Evolutionary conservation across 2,113 vertebrate genomes (phyloP), one percentile per base, ranked within the genome.

Genomic region (Grantiella picta): DNA sequence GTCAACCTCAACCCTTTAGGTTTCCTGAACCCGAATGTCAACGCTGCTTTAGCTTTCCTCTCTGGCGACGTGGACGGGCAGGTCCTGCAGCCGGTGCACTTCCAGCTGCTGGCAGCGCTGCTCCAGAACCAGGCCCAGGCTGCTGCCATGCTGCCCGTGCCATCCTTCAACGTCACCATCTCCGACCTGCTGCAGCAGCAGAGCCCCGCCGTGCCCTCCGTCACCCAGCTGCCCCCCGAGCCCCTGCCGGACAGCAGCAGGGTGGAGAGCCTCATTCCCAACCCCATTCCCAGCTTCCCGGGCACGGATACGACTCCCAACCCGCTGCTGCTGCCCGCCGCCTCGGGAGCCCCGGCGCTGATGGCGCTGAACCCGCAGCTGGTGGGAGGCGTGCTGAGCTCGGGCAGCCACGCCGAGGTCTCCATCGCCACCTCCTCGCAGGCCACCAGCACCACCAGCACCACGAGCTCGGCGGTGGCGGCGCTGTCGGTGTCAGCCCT

Each of bases 371-470:
- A 97, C 95, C 98, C 98, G 96, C 98, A 99, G 98, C 98, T 98
- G 98, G 98, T 98, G 97, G 98, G 98, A 97, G 98, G 98, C 54
- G 97, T 98, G 82, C 98, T 98, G 97, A 97, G 97, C 98, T 97
- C 98, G 33, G 96, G 97, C 6, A 1, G 98, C 98, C 99, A 99
- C 98, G 98, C 98, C 97, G 98, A 98, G 98, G 98, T 99, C 98
- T 97, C 99, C 98, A 98, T 99, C 95, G 98, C 98, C 99, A 99
- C 98, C 97, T 99, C 98, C 96, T 98, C 97, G 97, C 98, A 98
- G 96, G 98, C 99, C 98, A 99, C 99, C 98, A 98, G 98, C 98
- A 98, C 98, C 98, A 98, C 98, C 97, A 98, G 97, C 95, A 97
- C 98, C 98, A 98, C 99, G 98, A 98, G 99, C 97, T 98, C 98